Evolutionary conservation across 2,113 vertebrate species (phyloP), one percentile per base, ranked within the genome.

Genomic region (Gopherus flavomarginatus): DNA sequence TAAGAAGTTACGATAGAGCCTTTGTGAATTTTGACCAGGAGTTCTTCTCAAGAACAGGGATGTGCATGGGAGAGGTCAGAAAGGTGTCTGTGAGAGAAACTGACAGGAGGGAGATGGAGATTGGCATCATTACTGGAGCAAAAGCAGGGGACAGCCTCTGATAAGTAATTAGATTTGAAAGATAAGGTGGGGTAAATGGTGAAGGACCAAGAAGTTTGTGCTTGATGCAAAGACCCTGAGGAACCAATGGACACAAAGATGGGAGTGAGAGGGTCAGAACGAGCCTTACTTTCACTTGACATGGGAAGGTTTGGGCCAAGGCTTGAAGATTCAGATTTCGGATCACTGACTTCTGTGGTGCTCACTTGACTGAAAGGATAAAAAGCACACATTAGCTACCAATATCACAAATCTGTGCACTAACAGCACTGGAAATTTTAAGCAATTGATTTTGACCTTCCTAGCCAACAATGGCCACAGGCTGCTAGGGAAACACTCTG

Each of bases 241-340:
- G 65, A 90, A 26, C 1, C 62, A 94, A 56, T 2, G 13, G 47
- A 72, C 87, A 0, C 2, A 89, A 62, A 22, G 57, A 59, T 79
- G 80, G 14, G 9, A n/a, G 2, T 2, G 42, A 27, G 86, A 81
- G 52, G 17, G 42, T 49, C 78, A 72, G 11, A 84, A 72, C 65
- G 38, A 72, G 96, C 98, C 98, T 98, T 96, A 99, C 98, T 98
- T 97, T 98, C 98, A 94, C 96, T 98, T 87, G 98, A 98, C 96
- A 99, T 97, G 91, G 98, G 85, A 94, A 98, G 97, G 95, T 98
- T 98, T 96, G 98, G 97, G 81, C 93, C 97, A 96, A 98, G 97
- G 77, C 94, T 98, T 97, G 98, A 96, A 62, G 98, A 95, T 97
- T 98, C 98, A 19, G 97, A 96, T 96, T 99, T 99, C 98, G 98